These are phyloP conservation scores for Ditylenchus weischeri DNA, from an alignment of 2,888 invertebrate species.

Conservation along the genomic window DNA sequence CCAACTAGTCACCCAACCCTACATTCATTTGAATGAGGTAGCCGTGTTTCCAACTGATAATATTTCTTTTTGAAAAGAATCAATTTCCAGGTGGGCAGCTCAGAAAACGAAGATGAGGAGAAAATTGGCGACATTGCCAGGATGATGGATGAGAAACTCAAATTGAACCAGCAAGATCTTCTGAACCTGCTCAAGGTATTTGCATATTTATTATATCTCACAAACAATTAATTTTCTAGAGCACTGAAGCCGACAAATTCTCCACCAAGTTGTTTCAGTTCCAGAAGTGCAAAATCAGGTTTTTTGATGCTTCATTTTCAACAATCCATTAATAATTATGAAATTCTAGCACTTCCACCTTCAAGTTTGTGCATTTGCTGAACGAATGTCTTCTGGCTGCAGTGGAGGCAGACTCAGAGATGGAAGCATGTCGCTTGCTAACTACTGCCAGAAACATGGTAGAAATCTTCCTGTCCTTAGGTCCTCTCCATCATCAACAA, in stretches of 20 bases:
- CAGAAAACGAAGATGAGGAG: not conserved
- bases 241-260: conserved; percentile 24
- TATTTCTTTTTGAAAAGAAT: conserved; percentile 4
- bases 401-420: conserved; percentile 37
- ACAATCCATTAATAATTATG: not conserved
- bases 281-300: conserved; percentile 40
- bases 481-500: conserved; percentile 45
- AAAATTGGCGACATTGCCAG: not conserved
- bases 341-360: conserved; percentile 38
- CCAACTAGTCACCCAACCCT: conserved; percentile 41
- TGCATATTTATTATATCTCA: not conserved
- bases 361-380: conserved; percentile 41
- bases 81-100: not conserved
- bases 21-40: conserved; percentile 37
- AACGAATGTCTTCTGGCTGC: conserved; percentile 40
- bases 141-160: conserved; percentile 21
- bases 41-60: not conserved
- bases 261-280: conserved; percentile 40
- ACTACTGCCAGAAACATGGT: conserved; percentile 50
- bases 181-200: not conserved
- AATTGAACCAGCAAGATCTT: conserved; percentile 14
- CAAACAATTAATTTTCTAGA: not conserved
- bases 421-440: conserved; percentile 35
- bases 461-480: conserved; percentile 44
- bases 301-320: not conserved